Base-by-base conservation (phyloP, 2,113 vertebrate species). In the Corythornis vintsioides region DNA sequence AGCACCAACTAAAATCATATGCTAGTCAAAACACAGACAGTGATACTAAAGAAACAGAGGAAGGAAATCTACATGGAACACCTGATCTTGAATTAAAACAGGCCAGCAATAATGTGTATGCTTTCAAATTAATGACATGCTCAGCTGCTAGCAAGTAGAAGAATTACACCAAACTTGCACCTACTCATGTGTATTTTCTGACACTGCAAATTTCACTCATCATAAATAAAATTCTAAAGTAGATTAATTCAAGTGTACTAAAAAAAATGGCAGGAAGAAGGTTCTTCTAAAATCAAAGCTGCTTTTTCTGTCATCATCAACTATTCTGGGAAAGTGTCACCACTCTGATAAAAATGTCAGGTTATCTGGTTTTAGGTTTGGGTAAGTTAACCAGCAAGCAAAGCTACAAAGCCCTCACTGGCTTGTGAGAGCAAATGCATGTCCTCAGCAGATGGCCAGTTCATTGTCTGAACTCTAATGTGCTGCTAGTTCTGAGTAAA, bases 31-130 rank as follows among this genome's bases (percentile, higher is more conserved):
- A 86, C 79, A 88, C 21, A 69, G 33, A 63, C 6, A 63, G 40
- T 43, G 35, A 26, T 40, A 67, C 29, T 40, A 61, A 77, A 70
- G 33, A 92, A 90, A 86, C 10, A 86, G 57, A 90, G 65, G 88
- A 83, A 93, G 80, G 66, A 86, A 90, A 80, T 31, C 48, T n/a
- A 0, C 64, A 83, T 77, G 7, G 2, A 87, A 67, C 48, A 86
- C 6, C 63, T 89, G 60, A 77, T 89, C 78, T 66, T 60, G 47
- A 70, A 83, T 85, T 89, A 88, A 88, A 93, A 87, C 9, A 87
- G 59, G 93, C 42, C 24, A 87, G 71, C 25, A 85, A 19, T 8
- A 73, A 8, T 12, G 25, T 38, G 28, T 35, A 92, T 87, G 75
- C 67, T 83, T 89, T 87, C 74, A 87, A 93, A 75, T 59, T 89